Conservation (phyloP, 2,113 vertebrate genomes). For the Zapornia atra region DNA sequence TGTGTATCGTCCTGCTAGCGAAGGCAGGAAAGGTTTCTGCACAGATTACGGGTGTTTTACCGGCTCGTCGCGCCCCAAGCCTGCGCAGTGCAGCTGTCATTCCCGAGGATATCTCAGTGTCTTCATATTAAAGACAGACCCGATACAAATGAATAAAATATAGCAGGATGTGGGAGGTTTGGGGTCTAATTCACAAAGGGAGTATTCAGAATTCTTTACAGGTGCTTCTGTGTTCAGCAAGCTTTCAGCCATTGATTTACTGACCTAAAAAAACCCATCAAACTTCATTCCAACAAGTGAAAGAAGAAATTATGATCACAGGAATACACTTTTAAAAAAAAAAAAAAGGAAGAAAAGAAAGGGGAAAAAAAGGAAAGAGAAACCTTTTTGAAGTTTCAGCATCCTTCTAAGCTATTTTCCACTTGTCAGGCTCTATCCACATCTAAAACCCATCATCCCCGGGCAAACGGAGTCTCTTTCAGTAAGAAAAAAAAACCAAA, state of each 20-base stretch:
- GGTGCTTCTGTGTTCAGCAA: constrained; percentile 73
- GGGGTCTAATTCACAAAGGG: constrained; percentile 56
- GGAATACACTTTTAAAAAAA: not conserved
- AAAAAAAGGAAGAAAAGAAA: not conserved
- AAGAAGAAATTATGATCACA: constrained; percentile 68
- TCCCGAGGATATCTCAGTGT: not conserved
- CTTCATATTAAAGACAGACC: not conserved
- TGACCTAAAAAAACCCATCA: constrained; percentile 74
- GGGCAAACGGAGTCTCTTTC: constrained; percentile 6
- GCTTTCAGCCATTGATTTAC: constrained; percentile 74
- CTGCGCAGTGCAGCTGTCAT: not conserved
- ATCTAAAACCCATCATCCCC: constrained; percentile 66
- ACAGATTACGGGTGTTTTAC: too few species aligned
- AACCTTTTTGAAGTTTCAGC: constrained; percentile 69
- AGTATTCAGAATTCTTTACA: constrained; percentile 68
- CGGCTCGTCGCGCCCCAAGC: too few species aligned
- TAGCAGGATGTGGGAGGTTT: constrained; percentile 41
- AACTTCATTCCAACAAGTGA: constrained; percentile 67
- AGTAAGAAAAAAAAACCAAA: not conserved
- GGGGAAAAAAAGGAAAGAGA: not conserved
- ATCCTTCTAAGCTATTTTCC: constrained; percentile 79
- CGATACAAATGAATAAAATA: constrained; percentile 25
- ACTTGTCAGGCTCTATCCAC: constrained; percentile 79
- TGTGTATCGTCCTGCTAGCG: not conserved
- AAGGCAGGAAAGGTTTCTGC: not conserved